Evolutionary conservation across 2,113 vertebrate species (phyloP).

Genomic region (Shinisaurus crocodilurus): DNA sequence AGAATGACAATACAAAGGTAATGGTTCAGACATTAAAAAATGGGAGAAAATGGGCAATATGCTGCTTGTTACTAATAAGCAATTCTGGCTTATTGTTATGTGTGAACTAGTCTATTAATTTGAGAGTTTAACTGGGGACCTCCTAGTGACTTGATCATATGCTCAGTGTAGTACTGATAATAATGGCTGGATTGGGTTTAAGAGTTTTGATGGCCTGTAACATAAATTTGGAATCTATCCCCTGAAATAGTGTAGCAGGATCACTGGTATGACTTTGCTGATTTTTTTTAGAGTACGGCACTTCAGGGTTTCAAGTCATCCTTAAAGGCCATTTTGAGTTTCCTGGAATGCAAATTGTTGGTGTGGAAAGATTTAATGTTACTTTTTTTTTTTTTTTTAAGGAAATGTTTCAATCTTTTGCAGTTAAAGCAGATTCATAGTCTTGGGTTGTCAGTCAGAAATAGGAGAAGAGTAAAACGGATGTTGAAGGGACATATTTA

Average conservation of each 20-base stretch:
- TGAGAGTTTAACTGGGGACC: too few relatives aligned
- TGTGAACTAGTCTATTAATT: too few relatives aligned
- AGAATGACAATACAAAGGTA: too few relatives aligned
- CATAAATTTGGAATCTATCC: neutral
- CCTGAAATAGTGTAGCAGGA: neutral
- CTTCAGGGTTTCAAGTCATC: neutral
- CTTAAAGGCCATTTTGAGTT: neutral
- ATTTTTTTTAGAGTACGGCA: neutral
- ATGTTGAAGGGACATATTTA: neutral
- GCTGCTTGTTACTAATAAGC: too few relatives aligned
- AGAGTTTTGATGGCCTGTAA: neutral
- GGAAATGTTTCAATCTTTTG: neutral
- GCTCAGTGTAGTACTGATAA: too few relatives aligned
- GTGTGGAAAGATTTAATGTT: neutral
- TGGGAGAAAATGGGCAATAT: too few relatives aligned
- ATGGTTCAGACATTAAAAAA: too few relatives aligned
- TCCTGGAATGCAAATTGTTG: neutral
- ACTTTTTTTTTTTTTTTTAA: neutral
- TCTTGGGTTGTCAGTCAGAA: neutral
- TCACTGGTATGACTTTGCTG: neutral
- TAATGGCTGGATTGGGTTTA: neutral
- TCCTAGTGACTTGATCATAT: too few relatives aligned
- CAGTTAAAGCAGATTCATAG: neutral
- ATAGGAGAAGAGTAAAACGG: neutral
- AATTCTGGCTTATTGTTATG: too few relatives aligned